Evolutionary conservation across 2,888 invertebrate species (phyloP).

Genomic region (Disparrhopalites patrizii): DNA sequence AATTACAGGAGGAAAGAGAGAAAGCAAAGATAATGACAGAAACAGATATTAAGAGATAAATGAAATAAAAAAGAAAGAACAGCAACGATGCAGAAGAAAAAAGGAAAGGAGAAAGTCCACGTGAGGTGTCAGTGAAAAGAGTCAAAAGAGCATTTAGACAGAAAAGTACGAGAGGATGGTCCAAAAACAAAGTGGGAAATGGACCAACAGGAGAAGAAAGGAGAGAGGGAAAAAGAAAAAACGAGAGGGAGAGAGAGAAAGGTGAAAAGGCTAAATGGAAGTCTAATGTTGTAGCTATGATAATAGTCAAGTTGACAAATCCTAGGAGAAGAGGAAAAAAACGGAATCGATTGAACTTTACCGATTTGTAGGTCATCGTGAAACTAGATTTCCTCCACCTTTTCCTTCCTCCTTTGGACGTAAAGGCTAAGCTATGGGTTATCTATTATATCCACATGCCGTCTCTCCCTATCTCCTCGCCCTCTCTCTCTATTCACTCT

Average conservation of each 20-base stretch:
- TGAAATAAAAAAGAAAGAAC: no score
- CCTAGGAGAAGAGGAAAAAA: background rate
- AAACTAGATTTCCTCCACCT: background rate
- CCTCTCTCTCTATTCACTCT: no score
- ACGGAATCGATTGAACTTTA: background rate
- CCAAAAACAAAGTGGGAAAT: background rate
- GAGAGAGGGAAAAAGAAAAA: background rate
- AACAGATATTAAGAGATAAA: no score
- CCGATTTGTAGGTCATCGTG: conserved; percentile 3
- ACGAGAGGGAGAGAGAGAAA: no score
- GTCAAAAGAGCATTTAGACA: background rate
- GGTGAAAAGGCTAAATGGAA: no score
- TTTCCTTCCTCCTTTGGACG: background rate
- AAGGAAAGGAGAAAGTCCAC: background rate
- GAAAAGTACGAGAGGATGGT: background rate
- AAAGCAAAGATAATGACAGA: no score
- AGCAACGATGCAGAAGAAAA: no score
- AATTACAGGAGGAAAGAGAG: no score
- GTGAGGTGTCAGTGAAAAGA: background rate
- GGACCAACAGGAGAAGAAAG: background rate
- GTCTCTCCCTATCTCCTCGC: background rate
- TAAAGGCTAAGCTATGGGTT: conserved; percentile 1
- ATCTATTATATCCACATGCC: background rate
- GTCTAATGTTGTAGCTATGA: no score
- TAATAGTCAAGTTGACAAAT: background rate